phyloP scores from a whole-genome alignment of 2,888 invertebrate genomes.

The Xanthia togata region DNA sequence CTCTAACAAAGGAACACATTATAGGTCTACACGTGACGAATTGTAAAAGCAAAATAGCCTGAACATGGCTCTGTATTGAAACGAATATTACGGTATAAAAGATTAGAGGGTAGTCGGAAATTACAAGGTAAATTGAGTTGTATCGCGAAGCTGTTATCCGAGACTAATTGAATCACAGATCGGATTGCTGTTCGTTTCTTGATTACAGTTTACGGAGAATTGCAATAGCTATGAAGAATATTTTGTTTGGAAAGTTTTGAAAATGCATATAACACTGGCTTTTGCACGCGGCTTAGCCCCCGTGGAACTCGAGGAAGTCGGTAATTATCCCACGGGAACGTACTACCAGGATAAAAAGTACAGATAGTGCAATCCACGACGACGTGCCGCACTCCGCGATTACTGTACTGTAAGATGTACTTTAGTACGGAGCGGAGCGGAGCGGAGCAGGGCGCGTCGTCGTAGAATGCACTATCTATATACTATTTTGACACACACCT shows the following conservation, averaged over 20 bases:
- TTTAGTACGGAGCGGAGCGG: too few relatives aligned
- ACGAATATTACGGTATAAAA: conserved; percentile 48
- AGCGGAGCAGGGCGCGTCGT: too few relatives aligned
- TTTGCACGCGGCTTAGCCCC: too few relatives aligned
- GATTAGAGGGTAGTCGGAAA: conserved; percentile 48
- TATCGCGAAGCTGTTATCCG: conserved; percentile 46
- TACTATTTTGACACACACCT: background rate
- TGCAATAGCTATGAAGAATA: conserved; percentile 13
- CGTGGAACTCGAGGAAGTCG: background rate
- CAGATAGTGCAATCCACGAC: too few relatives aligned
- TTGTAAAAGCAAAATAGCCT: conserved; percentile 11
- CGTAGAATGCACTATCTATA: too few relatives aligned
- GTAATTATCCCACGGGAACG: background rate
- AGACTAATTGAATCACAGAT: conserved; percentile 53
- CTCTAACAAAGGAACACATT: background rate
- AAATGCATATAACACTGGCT: background rate
- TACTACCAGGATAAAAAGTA: background rate
- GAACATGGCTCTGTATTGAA: conserved; percentile 35
- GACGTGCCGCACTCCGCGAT: too few relatives aligned
- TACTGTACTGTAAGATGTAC: too few relatives aligned
- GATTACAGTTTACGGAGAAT: conserved; percentile 35
- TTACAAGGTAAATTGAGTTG: conserved; percentile 56
- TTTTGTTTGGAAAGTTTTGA: conserved; percentile 18
- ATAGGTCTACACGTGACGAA: background rate
- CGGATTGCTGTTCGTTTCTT: conserved; percentile 32